Conservation (phyloP, 2,888 invertebrate genomes). For the Notodonta dromedarius region DNA sequence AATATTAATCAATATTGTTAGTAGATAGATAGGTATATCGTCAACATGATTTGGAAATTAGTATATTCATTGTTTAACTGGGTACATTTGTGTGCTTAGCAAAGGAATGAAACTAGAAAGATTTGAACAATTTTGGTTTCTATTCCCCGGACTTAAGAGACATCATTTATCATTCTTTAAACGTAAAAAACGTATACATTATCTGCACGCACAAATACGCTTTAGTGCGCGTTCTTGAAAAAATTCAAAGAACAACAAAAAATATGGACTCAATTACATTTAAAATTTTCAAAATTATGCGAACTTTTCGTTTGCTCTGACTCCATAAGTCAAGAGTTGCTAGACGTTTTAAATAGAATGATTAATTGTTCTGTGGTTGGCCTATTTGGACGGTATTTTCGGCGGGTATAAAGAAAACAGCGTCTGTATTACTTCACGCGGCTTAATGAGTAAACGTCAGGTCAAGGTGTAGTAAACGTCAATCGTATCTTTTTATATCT, state of each 20-base stretch:
- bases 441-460: slow-evolving; percentile 14
- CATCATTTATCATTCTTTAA: too few relatives aligned
- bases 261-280: neutral
- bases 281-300: neutral
- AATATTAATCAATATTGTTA: too few relatives aligned
- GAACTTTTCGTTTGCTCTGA: slow-evolving; percentile 11
- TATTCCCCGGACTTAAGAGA: too few relatives aligned
- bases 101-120: too few relatives aligned
- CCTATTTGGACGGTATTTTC: slow-evolving; percentile 24
- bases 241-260: neutral
- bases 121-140: too few relatives aligned
- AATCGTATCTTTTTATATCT: slow-evolving; percentile 1
- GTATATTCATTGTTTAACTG: too few relatives aligned
- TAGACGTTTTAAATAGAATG: slow-evolving; percentile 32
- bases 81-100: too few relatives aligned
- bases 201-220: neutral
- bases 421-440: slow-evolving; percentile 22
- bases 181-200: too few relatives aligned
- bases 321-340: neutral
- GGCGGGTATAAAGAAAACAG: slow-evolving; percentile 18
- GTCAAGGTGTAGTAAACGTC: slow-evolving; percentile 15
- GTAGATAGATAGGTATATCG: too few relatives aligned
- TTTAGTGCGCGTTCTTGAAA: neutral
- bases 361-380: slow-evolving; percentile 27
- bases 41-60: too few relatives aligned